phyloP scores from a whole-genome alignment of 2,888 invertebrate genomes.

The Drosophila lacicola region DNA sequence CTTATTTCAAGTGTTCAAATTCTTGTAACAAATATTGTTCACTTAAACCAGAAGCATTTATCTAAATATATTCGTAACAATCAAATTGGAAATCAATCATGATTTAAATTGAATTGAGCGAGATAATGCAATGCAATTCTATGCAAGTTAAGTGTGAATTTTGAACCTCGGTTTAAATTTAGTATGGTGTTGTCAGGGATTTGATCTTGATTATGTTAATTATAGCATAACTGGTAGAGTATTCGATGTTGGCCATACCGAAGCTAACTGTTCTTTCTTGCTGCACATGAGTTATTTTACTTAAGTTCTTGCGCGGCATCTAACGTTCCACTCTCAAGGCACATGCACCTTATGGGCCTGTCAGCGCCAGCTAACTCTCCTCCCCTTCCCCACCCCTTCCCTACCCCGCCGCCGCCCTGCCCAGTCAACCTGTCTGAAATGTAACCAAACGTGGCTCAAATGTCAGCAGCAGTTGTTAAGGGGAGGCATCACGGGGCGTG shows the following conservation, averaged over 20 bases:
- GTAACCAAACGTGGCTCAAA: conserved; percentile 77
- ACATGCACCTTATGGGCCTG: conserved; percentile 72
- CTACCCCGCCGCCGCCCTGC: neutral
- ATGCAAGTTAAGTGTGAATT: too few relatives aligned
- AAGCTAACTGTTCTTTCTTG: conserved; percentile 46
- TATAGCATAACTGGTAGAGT: conserved; percentile 9
- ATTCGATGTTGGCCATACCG: neutral
- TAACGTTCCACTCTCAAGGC: conserved; percentile 78
- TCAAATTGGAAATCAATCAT: too few relatives aligned
- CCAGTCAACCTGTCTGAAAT: conserved; percentile 64
- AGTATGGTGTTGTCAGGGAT: too few relatives aligned
- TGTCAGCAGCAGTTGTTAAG: conserved; percentile 67
- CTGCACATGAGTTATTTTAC: conserved; percentile 79
- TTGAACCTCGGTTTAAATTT: too few relatives aligned
- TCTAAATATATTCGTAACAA: too few relatives aligned
- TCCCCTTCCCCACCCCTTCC: neutral
- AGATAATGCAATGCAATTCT: too few relatives aligned
- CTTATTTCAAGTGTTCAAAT: too few relatives aligned
- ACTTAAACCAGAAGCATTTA: too few relatives aligned
- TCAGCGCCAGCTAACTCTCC: conserved; percentile 45
- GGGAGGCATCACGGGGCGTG: neutral
- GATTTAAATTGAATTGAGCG: too few relatives aligned
- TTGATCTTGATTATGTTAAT: too few relatives aligned
- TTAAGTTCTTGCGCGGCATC: conserved; percentile 73
- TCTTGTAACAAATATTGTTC: too few relatives aligned